Evolutionary conservation across 2,888 invertebrate genomes (phyloP).

Genomic region (Teleiodes luculella): DNA sequence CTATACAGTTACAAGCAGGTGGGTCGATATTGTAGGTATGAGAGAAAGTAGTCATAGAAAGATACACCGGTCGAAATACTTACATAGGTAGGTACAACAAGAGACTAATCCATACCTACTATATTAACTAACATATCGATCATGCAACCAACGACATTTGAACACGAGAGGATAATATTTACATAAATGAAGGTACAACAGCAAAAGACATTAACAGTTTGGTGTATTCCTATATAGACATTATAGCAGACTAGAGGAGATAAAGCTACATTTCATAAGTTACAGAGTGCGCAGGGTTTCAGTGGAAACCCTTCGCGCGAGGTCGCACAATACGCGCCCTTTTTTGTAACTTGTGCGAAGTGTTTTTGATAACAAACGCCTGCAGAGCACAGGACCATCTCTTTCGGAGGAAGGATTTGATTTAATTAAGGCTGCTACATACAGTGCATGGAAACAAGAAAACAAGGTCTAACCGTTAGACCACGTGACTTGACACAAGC

Average conservation of each 20-base stretch:
- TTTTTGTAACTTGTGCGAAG: conserved; percentile 5
- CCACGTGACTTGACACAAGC: no score
- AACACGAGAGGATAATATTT: conserved; percentile 7
- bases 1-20: conserved; percentile 8
- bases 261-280: conserved; percentile 2
- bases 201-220: conserved; percentile 4
- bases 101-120: conserved; percentile 11
- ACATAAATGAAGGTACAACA: conserved; percentile 5
- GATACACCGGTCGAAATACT: not conserved
- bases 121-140: conserved; percentile 6
- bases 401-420: not conserved
- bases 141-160: conserved; percentile 6
- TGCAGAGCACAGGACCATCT: not conserved
- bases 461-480: no score
- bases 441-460: no score
- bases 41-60: conserved; percentile 4
- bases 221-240: not conserved
- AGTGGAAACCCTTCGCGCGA: not conserved
- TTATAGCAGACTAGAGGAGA: not conserved
- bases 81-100: conserved; percentile 3
- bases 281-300: not conserved
- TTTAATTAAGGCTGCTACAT: no score
- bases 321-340: not conserved
- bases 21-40: conserved; percentile 5
- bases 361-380: not conserved